Evolutionary conservation across 2,797 vertebrate species (phyloP).

Genomic region (Echiichthys vipera): DNA sequence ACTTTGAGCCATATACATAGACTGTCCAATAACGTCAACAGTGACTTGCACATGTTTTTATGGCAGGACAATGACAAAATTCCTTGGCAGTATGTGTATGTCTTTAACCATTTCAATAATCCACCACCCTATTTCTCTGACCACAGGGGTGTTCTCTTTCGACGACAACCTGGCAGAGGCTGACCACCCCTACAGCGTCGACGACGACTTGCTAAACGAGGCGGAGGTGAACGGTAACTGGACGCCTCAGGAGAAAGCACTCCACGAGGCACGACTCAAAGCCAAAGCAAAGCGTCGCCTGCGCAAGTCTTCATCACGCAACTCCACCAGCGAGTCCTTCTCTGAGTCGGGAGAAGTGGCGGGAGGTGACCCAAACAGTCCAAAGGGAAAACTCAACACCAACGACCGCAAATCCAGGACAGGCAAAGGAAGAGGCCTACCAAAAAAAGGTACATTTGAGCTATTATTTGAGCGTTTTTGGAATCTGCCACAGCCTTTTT

Average conservation of each 20-base stretch:
- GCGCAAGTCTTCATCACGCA: conserved; percentile 87
- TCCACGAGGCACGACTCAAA: conserved; percentile 89
- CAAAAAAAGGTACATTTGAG: conserved; percentile 87
- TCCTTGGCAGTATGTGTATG: background rate
- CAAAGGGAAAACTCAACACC: conserved; percentile 81
- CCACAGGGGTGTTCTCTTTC: conserved; percentile 69
- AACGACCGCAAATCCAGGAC: conserved; percentile 88
- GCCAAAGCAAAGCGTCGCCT: conserved; percentile 89
- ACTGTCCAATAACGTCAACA: background rate
- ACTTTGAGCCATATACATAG: background rate
- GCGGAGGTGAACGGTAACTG: conserved; percentile 84
- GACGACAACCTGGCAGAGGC: conserved; percentile 48
- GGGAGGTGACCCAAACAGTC: conserved; percentile 82
- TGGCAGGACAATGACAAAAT: background rate
- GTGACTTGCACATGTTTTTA: background rate
- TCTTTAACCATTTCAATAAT: background rate
- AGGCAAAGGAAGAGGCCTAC: conserved; percentile 90
- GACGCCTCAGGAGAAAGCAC: conserved; percentile 90
- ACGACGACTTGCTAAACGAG: conserved; percentile 79
- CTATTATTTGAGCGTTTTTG: background rate
- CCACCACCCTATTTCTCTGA: background rate
- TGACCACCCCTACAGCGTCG: conserved; percentile 65
- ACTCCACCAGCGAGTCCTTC: conserved; percentile 85
- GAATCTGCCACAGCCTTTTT: background rate
- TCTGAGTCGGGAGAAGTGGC: conserved; percentile 81